Conservation (phyloP, 2,113 vertebrate species). For the Gulo gulo region DNA sequence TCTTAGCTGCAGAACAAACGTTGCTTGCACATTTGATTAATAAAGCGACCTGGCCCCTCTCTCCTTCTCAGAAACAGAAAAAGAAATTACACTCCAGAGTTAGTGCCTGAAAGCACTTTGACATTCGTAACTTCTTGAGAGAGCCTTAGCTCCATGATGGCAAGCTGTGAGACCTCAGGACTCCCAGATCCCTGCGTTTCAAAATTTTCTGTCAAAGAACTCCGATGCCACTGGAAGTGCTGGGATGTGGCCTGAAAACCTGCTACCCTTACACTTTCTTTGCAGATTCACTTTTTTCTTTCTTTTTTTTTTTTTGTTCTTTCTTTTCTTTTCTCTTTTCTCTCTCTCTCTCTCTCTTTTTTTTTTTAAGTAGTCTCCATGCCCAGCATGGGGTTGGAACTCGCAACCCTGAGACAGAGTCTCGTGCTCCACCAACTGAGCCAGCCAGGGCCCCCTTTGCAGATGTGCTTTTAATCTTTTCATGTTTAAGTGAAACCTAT, state of each 20-base stretch:
- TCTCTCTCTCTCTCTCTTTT: too few relatives aligned
- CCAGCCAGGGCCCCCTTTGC: background rate
- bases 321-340: background rate
- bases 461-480: background rate
- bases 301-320: too few relatives aligned
- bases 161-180: background rate
- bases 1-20: background rate
- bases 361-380: background rate
- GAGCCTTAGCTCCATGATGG: background rate
- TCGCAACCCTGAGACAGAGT: background rate
- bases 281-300: background rate
- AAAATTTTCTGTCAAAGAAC: background rate
- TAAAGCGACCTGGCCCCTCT: background rate
- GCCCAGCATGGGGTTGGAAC: background rate
- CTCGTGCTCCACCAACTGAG: background rate
- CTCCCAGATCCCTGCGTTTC: rapidly evolving
- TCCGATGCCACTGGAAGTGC: background rate
- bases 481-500: background rate
- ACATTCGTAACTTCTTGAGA: background rate
- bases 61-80: background rate
- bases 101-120: background rate
- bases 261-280: background rate
- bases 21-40: background rate
- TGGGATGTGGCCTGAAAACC: background rate
- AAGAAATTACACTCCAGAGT: background rate